Evolutionary conservation across 1,140 invertebrate species (phyloP), one percentile per base, ranked within the genome.

Genomic region (Ceratina japonica): DNA sequence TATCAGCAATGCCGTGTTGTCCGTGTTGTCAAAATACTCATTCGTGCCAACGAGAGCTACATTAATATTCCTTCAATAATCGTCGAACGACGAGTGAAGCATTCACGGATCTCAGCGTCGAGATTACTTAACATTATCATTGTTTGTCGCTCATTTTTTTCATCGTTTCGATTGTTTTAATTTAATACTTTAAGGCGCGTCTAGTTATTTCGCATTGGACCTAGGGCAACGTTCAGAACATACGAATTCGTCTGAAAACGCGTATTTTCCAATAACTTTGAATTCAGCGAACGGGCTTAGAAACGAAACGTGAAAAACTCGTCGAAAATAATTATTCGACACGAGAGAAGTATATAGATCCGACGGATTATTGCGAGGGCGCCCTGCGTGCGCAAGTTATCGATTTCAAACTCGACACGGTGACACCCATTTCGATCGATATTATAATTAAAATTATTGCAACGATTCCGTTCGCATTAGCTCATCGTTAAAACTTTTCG

Each of bases 331-430:
- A 52, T 65, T 37, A 4, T 15, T 0, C 22, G 5, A 59, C 13
- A 68, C 52, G 54, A 76, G 51, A 20, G 65, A 44, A 77, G 12
- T n/a, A 54, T 62, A 44, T 49, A 71, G 12, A n/a, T 62, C 31
- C 37, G 44, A 71, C 52, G n/a, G n/a, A 44, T 22, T 54, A 71
- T 10, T 20, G 10, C 0, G 12, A n/a, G 13, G 16, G 12, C 4
- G 70, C 52, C 59, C 52, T 62, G 27, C 59, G 59, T 71, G 68
- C 66, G 63, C 75, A 69, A 16, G n/a, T 77, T 77, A 77, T 77
- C 58, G 75, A 77, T 77, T 77, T 71, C 2, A 54, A 77, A 70
- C 27, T 52, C 7, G 20, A 24, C 10, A 20, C 49, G 44, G 68
- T 44, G 27, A 51, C 44, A 52, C n/a, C 49, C 56, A 27, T 27